Percentiles rank a stretch among this genome's conserved stretches.
Evolutionary conservation across 2,888 invertebrate genomes (phyloP).

Genomic region (Argyresthia goedartella): DNA sequence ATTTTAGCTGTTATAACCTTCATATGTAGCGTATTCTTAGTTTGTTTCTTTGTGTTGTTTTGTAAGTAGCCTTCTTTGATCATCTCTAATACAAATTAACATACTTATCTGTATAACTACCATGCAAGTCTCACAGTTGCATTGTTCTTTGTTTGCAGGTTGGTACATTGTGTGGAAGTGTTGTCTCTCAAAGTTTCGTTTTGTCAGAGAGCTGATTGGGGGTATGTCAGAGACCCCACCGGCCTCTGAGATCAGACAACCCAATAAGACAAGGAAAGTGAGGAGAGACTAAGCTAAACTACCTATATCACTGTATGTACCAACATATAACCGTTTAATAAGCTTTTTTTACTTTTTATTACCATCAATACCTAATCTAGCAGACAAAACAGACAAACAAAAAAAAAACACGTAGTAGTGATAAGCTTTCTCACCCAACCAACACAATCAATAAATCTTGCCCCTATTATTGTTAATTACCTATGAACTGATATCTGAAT

Average conservation of each 20-base stretch:
- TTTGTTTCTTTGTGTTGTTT: conserved; percentile 63
- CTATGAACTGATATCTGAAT: too few species aligned
- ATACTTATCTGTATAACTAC: background rate
- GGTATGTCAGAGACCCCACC: conserved; percentile 77
- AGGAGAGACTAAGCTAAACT: conserved; percentile 34
- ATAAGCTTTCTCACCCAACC: too few species aligned
- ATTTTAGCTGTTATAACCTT: conserved; percentile 63
- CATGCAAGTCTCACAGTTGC: background rate
- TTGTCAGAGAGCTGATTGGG: conserved; percentile 87
- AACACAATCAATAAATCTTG: too few species aligned
- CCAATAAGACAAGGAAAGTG: conserved; percentile 48
- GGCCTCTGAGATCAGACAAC: conserved; percentile 70
- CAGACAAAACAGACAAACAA: too few species aligned
- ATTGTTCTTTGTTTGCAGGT: conserved; percentile 72
- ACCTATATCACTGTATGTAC: too few species aligned
- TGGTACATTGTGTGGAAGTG: conserved; percentile 95
- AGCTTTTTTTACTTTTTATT: conserved; percentile 1
- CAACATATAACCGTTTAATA: background rate
- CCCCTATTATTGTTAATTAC: too few species aligned
- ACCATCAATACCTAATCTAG: conserved; percentile 3
- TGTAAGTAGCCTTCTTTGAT: conserved; percentile 53
- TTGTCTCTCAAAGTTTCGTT: conserved; percentile 88
- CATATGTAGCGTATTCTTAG: conserved; percentile 63
- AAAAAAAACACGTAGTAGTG: too few species aligned
- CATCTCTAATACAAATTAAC: background rate